Base-by-base conservation (phyloP, 2,888 invertebrate genomes). In the Drosophila koepferae region DNA sequence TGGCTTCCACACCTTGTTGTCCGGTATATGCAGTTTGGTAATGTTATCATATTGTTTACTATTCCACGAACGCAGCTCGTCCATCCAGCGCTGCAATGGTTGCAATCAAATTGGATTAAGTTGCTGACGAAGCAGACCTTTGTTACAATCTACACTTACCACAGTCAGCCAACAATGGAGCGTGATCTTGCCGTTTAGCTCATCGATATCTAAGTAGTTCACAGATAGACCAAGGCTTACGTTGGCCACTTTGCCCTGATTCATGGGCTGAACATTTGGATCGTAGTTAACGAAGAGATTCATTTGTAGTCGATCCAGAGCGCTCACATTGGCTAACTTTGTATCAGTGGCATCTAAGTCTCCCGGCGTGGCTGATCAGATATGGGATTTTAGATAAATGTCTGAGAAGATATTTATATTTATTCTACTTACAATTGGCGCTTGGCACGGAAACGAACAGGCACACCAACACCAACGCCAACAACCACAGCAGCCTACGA, bases 1-100 rank as follows among this genome's bases (percentile, higher is more conserved):
- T 5, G 97, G 97, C 91, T 95, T 95, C 96, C 97, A 97, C 80
- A 97, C 94, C 90, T 96, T 96, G 91, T 95, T 95, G 68, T 95
- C 95, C 10, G 95, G 94, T 85, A 96, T 93, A 90, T 96, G 94
- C 44, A 96, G 92, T 48, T 92, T 92, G 23, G 93, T 93, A 59
- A 97, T 94, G 36, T 95, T 95, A 80, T 95, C 96, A 78, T 96
- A 96, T 28, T 95, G 94, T 3, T 94, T 93, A 0, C 94, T 92
- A 89, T 96, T 95, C 97, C 97, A 97, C 59, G 94, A 93, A 6
- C 97, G 92, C 65, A 96, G 95, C n/a, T 95, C 94, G 90, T 97
- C 97, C 48, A 91, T 92, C 97, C 97, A 97, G n/a, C 89, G 90
- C 97, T 97, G 93, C 6, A 68, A 54, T 53, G 14, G n/a, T 48